These are phyloP conservation scores for Sarcophaga variegata DNA, from an alignment of 2,888 invertebrate genomes.

Conservation along the genomic window DNA sequence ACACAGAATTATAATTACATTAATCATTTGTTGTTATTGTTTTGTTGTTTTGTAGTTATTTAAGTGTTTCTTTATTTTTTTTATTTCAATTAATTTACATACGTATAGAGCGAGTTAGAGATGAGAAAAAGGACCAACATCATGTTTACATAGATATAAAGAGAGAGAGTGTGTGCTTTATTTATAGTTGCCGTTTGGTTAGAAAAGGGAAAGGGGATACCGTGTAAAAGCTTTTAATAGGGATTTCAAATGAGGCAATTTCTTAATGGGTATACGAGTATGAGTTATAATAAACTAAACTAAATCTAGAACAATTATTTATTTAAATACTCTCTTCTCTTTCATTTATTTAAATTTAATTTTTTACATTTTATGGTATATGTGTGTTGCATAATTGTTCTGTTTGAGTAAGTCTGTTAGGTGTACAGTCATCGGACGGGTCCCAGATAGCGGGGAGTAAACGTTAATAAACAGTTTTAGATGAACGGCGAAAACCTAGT, in stretches of 20 bases:
- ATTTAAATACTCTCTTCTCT: background rate
- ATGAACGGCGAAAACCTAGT: too few species aligned
- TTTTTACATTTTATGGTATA: background rate
- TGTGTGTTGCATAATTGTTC: too few species aligned
- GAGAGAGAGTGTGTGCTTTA: background rate
- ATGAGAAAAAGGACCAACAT: background rate
- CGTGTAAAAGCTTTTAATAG: background rate
- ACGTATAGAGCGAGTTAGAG: background rate
- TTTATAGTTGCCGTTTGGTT: background rate
- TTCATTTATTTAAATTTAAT: constrained; percentile 5
- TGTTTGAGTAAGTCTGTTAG: too few species aligned
- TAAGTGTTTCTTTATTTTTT: background rate
- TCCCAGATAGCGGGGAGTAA: too few species aligned
- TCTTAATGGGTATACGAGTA: background rate
- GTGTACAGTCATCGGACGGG: too few species aligned
- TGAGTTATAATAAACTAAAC: background rate
- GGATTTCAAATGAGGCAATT: constrained; percentile 1
- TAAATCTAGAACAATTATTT: constrained; percentile 12
- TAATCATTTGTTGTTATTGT: too few species aligned
- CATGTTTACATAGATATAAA: background rate
- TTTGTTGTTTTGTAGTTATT: background rate
- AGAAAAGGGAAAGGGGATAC: background rate
- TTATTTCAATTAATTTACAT: constrained; percentile 5
- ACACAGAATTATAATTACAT: constrained; percentile 28
- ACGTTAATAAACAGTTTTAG: too few species aligned